phyloP scores from a whole-genome alignment of 2,113 vertebrate genomes.

The Trinectes maculatus region DNA sequence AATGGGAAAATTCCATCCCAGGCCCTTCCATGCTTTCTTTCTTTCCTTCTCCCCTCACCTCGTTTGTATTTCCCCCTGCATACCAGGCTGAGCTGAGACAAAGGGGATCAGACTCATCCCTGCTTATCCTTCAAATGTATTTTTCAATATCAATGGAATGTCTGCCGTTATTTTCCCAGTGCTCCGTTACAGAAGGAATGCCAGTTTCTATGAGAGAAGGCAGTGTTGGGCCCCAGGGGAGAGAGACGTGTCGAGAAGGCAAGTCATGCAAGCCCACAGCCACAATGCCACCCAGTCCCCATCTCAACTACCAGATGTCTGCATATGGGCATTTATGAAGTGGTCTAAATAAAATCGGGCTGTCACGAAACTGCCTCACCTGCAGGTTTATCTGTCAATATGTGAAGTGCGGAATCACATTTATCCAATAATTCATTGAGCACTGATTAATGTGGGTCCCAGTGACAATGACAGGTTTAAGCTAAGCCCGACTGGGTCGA shows the following conservation, averaged over 20 bases:
- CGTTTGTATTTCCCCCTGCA: conserved; percentile 43
- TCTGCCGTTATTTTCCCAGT: conserved; percentile 70
- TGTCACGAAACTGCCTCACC: conserved; percentile 13
- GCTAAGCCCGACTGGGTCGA: conserved; percentile 10
- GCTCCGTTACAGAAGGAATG: conserved; percentile 62
- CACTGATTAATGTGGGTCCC: conserved; percentile 17
- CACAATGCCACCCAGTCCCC: neutral
- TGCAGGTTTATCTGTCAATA: conserved; percentile 17
- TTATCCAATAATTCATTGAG: conserved; percentile 30
- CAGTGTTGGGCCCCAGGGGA: conserved; percentile 36
- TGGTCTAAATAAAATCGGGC: conserved; percentile 26
- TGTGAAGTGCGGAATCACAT: conserved; percentile 24
- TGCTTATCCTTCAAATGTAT: conserved; percentile 67
- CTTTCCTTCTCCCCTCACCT: conserved; percentile 23
- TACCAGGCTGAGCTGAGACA: conserved; percentile 53
- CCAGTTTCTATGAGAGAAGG: conserved; percentile 47
- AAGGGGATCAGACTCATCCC: conserved; percentile 69
- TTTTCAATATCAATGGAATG: conserved; percentile 80
- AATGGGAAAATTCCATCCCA: conserved; percentile 27
- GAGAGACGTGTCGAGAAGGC: conserved; percentile 34
- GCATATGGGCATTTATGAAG: conserved; percentile 22
- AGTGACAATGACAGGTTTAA: conserved; percentile 3
- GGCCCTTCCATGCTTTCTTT: conserved; percentile 21
- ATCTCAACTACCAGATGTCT: conserved; percentile 1
- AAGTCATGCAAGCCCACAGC: conserved; percentile 8